phyloP scores from a whole-genome alignment of 2,888 invertebrate species.

The Xylota sylvarum region DNA sequence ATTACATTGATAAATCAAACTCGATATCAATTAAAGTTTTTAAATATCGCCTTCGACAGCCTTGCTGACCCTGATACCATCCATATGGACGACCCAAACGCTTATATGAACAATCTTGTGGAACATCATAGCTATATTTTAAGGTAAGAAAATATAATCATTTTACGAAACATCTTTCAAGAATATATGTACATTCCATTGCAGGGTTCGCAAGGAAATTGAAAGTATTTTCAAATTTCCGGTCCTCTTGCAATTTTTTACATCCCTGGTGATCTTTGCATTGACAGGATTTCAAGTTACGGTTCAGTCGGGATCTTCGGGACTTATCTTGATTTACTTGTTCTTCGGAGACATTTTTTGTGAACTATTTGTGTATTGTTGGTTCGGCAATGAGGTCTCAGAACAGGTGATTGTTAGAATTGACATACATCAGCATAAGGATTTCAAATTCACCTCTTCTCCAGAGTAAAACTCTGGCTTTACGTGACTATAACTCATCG shows the following conservation, averaged over 20 bases:
- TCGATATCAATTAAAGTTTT: slow-evolving; percentile 80
- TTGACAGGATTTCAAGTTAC: slow-evolving; percentile 81
- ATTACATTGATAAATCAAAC: slow-evolving; percentile 80
- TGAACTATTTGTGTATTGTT: slow-evolving; percentile 81
- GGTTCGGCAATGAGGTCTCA: slow-evolving; percentile 81
- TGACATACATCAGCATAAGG: too few species aligned
- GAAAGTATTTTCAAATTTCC: slow-evolving; percentile 79
- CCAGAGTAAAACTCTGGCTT: slow-evolving; percentile 80
- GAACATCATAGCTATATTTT: slow-evolving; percentile 79
- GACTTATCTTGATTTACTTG: slow-evolving; percentile 79
- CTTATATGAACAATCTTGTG: slow-evolving; percentile 77
- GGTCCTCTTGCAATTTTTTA: slow-evolving; percentile 80
- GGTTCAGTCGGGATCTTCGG: slow-evolving; percentile 72
- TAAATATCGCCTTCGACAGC: slow-evolving; percentile 80
- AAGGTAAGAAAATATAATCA: too few species aligned
- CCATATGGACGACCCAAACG: slow-evolving; percentile 39
- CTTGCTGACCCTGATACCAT: slow-evolving; percentile 35
- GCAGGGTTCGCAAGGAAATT: slow-evolving; percentile 79
- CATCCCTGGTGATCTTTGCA: slow-evolving; percentile 79
- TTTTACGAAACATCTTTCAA: neutral
- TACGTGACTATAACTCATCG: slow-evolving; percentile 78
- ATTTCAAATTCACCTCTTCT: slow-evolving; percentile 25
- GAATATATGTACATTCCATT: neutral
- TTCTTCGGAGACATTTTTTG: slow-evolving; percentile 80
- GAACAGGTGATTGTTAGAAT: slow-evolving; percentile 78